Base-by-base conservation (phyloP, 1,140 invertebrate species). In the Lutraria rhynchaena region DNA sequence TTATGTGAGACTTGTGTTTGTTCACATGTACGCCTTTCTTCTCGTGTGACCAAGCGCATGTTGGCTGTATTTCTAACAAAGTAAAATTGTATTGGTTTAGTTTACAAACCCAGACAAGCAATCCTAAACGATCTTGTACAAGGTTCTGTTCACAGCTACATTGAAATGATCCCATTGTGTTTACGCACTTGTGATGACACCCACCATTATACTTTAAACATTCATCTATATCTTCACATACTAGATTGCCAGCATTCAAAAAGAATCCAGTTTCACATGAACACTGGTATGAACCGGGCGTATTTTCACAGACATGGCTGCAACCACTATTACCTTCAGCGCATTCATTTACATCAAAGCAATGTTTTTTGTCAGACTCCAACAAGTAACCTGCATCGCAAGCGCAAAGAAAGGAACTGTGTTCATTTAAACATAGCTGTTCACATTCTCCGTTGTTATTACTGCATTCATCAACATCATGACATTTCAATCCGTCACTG, bases 401-500 rank as follows among this genome's bases (percentile, higher is more conserved):
- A n/a, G 19, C 24, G 51, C 51, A 53, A n/a, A n/a, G 24, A n/a
- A 9, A 53, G 5, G 51, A 53, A 3, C 51, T 22, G 4, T 5
- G 4, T 3, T 53, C 51, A 22, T 53, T 53, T 53, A 22, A n/a
- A n/a, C 51, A 53, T 5, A 53, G 19, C 4, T 53, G 51, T 53
- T 53, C 51, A 53, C 51, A 53, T 5, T 22, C 5, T n/a, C 19
- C 51, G 51, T n/a, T 53, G 51, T n/a, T n/a, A n/a, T 9, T 53
- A n/a, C 24, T n/a, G 19, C 51, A 53, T 53, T 53, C 51, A 53
- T 53, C 19, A 5, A 53, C 51, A n/a, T 53, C 51, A 53, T n/a
- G 7, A n/a, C 51, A 53, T 53, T 17, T n/a, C 4, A 9, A 7
- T 4, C 19, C 4, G 19, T 53, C 51, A n/a, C 3, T 22, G 19